phyloP scores from a whole-genome alignment of 2,113 vertebrate species.

The Rissa tridactyla region DNA sequence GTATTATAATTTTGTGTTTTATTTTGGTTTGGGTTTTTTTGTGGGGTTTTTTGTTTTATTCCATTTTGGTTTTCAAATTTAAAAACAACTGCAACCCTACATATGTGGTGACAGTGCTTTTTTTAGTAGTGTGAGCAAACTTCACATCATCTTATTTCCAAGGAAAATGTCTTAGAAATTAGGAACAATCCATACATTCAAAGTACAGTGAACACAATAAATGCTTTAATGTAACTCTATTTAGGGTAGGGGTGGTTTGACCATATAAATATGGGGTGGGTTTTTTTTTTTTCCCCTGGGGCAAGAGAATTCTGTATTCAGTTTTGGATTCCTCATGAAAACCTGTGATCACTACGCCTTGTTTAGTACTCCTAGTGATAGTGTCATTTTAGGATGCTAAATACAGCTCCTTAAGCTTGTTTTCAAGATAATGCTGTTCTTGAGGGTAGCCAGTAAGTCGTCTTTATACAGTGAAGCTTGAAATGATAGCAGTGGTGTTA shows the following conservation, averaged over 20 bases:
- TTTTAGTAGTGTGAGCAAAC: background rate
- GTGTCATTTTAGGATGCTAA: background rate
- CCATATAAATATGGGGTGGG: background rate
- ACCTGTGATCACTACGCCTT: background rate
- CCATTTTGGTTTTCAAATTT: background rate
- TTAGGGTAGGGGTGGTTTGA: background rate
- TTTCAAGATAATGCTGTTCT: conserved; percentile 11
- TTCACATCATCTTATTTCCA: background rate
- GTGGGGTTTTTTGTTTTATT: background rate
- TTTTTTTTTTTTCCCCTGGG: background rate
- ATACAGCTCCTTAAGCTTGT: background rate
- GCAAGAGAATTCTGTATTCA: background rate
- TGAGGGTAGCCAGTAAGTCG: background rate
- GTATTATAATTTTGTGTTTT: background rate
- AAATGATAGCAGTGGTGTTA: background rate
- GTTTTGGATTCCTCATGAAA: background rate
- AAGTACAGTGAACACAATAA: background rate
- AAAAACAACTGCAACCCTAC: background rate
- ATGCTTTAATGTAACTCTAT: background rate
- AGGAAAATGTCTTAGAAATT: background rate
- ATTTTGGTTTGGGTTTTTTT: background rate
- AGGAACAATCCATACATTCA: background rate
- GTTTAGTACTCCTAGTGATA: background rate
- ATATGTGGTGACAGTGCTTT: background rate
- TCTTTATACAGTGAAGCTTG: background rate